A percentile compares a stretch with the other conserved stretches of the same genome.
These are phyloP conservation scores for Tribolium madens DNA, from an alignment of 1,140 invertebrate genomes.

Conservation along the genomic window DNA sequence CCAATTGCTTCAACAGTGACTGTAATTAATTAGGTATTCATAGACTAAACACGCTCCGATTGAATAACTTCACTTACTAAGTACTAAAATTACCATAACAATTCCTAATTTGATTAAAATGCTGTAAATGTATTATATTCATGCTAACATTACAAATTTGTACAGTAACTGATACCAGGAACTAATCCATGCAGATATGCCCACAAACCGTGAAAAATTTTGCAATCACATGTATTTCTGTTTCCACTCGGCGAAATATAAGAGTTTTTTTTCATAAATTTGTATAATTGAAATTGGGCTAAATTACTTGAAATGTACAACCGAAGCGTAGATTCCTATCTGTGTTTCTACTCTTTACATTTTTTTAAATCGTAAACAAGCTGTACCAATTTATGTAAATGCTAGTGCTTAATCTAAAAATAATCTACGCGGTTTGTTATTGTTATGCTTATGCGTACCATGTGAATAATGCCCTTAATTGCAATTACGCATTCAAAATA, in stretches of 20 bases:
- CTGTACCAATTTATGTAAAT: constrained; percentile 38
- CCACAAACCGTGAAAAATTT: not conserved
- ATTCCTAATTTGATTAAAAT: not conserved
- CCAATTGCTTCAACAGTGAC: not conserved
- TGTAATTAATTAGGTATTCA: not conserved
- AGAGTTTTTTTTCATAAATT: not conserved
- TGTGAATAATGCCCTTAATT: constrained; percentile 12
- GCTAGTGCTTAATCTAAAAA: constrained; percentile 19
- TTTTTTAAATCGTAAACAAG: not conserved
- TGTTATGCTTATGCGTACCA: constrained; percentile 18
- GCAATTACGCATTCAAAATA: not conserved
- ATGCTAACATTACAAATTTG: not conserved
- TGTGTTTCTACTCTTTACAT: not conserved
- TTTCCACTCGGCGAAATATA: not conserved
- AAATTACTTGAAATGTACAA: not conserved
- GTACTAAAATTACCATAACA: not conserved
- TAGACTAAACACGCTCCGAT: not conserved
- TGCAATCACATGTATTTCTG: not conserved
- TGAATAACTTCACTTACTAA: not conserved
- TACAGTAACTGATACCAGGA: not conserved
- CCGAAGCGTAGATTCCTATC: not conserved
- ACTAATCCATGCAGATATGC: not conserved
- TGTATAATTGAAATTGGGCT: not conserved
- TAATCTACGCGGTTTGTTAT: not conserved
- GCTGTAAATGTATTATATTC: not conserved